These are phyloP conservation scores for Chymomyza amoena DNA, from an alignment of 2,888 invertebrate species.

Conservation along the genomic window DNA sequence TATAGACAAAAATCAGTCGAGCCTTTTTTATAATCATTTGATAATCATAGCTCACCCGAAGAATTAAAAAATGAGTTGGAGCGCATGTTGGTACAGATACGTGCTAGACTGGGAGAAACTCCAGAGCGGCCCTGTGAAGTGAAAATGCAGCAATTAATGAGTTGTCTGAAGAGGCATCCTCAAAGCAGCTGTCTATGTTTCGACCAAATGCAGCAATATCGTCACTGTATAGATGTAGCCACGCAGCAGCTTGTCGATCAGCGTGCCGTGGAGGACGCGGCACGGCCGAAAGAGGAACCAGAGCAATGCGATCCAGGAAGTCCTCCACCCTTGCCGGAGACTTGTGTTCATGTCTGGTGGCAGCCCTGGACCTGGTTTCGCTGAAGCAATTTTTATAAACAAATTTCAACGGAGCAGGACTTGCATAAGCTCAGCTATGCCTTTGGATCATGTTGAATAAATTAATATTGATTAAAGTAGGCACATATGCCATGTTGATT, in stretches of 20 bases:
- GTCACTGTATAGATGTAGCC: conserved; percentile 35
- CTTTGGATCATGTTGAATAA: too few species aligned
- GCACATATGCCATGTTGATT: too few species aligned
- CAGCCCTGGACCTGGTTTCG: conserved; percentile 53
- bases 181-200: conserved; percentile 41
- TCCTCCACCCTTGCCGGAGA: not conserved
- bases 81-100: conserved; percentile 33
- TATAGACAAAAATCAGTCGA: not conserved
- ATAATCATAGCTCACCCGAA: conserved; percentile 35
- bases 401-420: too few species aligned
- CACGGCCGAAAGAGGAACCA: not conserved
- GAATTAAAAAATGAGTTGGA: conserved; percentile 48
- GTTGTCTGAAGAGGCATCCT: conserved; percentile 34
- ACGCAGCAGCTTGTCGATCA: conserved; percentile 43
- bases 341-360: conserved; percentile 33
- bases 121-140: not conserved
- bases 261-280: conserved; percentile 10
- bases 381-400: too few species aligned
- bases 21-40: not conserved
- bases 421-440: too few species aligned
- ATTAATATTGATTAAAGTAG: too few species aligned
- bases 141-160: conserved; percentile 11
- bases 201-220: conserved; percentile 44
- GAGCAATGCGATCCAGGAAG: not conserved
- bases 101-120: not conserved